Conservation (phyloP, 2,888 invertebrate species). For the Sepiola atlantica region DNA sequence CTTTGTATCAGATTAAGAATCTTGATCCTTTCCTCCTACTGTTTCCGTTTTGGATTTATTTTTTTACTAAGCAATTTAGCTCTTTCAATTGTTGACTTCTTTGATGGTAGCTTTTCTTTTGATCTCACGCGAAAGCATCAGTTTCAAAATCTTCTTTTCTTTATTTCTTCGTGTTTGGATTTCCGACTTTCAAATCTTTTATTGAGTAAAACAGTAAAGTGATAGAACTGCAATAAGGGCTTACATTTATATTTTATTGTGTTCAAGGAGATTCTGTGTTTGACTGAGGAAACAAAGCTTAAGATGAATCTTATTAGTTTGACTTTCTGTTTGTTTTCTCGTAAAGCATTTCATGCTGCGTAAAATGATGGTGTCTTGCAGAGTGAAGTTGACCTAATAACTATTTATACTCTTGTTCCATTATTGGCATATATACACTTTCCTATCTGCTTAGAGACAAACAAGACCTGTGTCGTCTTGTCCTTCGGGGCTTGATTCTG, state of each 20-base stretch:
- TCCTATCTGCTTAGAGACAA: neutral
- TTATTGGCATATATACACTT: neutral
- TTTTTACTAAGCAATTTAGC: neutral
- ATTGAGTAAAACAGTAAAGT: neutral
- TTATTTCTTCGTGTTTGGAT: neutral
- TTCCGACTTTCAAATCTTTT: neutral
- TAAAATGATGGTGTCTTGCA: neutral
- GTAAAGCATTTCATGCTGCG: neutral
- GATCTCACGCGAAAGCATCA: neutral
- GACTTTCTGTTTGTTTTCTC: neutral
- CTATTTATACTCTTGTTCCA: neutral
- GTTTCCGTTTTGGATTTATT: neutral
- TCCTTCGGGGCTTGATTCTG: no score
- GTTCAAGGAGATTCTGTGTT: neutral
- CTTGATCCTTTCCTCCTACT: neutral
- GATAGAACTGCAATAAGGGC: neutral
- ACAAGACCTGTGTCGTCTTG: no score
- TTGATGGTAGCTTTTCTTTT: neutral
- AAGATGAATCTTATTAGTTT: no score
- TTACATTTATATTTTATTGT: neutral
- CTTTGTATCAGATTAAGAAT: neutral
- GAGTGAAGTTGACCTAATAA: neutral
- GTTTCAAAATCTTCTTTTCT: neutral
- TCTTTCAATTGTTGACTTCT: neutral
- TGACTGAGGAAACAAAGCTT: neutral